Evolutionary conservation across 1,140 invertebrate species (phyloP), one percentile per base, ranked within the genome.

Genomic region (Mycetomoellerius zeteki): DNA sequence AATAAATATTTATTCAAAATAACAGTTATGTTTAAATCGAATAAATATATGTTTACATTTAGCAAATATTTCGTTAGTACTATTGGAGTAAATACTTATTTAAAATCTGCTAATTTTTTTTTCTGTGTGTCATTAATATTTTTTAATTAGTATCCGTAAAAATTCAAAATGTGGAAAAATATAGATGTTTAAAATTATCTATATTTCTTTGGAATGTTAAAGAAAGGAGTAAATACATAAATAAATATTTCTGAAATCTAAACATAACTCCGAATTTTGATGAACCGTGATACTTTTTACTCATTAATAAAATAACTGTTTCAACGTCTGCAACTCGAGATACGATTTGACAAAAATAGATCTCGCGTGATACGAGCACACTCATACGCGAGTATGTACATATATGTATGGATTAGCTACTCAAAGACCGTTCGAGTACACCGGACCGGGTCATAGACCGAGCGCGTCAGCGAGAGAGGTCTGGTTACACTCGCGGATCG

Each of bases 401-500:
- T 16, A 19, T 33, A n/a, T 3, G 30, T n/a, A 21, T 4, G 37
- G 24, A 82, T 60, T 43, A n/a, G 33, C 67, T 73, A 52, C 27
- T 80, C 47, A n/a, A 37, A 54, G 21, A 33, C 43, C 30, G 72
- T n/a, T 37, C 27, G 30, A 60, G 21, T 47, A 47, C 54, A 16
- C 7, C 21, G 27, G 69, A 75, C 58, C 58, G 3, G 69, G 71
- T 58, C 60, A 30, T 21, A 64, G 69, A 69, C 69, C 80, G 82
- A 60, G 27, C 43, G 30, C 12, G 30, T 47, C 58, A 37, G 58
- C n/a, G 72, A 69, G 14, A 80, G 60, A 67, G 24, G 76, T 69
- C 62, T 30, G 80, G 52, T 81, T 81, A 71, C 64, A 69, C 80
- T 62, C 24, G 43, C 8, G 50, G 14, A 72, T 85, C 76, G 65